A percentile compares a stretch with the other conserved stretches of the same genome.
Conservation (phyloP, 2,888 invertebrate species). For the Hymenopus coronatus region DNA sequence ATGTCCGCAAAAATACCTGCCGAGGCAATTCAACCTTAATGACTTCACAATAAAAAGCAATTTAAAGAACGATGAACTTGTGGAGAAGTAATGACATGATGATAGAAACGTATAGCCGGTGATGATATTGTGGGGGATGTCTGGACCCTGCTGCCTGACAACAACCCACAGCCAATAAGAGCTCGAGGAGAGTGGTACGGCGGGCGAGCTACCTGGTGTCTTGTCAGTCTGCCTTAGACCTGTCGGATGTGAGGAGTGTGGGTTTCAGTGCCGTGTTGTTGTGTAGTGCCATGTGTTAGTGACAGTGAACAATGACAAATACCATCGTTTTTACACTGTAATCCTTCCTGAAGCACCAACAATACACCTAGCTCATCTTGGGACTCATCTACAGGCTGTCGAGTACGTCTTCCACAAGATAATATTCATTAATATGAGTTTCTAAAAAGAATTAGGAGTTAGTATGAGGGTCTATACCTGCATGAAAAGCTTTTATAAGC, state of each 20-base stretch:
- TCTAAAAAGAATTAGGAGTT: no score
- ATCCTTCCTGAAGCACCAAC: background rate
- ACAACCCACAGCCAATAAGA: background rate
- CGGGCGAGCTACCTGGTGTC: background rate
- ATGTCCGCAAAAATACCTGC: no score
- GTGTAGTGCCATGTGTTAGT: background rate
- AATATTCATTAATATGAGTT: no score
- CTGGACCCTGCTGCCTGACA: no score
- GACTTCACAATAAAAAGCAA: background rate
- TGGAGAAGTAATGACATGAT: background rate
- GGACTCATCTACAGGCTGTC: background rate
- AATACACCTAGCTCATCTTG: background rate
- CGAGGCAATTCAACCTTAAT: background rate
- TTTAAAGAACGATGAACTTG: background rate
- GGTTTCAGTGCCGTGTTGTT: background rate
- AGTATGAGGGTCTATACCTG: no score
- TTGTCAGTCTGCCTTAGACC: background rate
- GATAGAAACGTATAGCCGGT: background rate
- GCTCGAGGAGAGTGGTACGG: background rate
- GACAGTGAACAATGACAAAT: background rate
- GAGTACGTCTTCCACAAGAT: background rate
- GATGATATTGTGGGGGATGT: background rate
- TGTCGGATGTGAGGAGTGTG: background rate
- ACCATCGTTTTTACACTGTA: background rate
- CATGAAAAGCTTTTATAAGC: no score